phyloP scores from a whole-genome alignment of 2,113 vertebrate species.

The Danio rerio region GRCz12tu NC_133186.1:39242001-39242500 shows the following conservation, averaged over 20 bases:
- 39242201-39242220: constrained; percentile 1
- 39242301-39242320: too few relatives aligned
- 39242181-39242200: background rate
- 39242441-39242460: too few relatives aligned
- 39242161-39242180: too few relatives aligned
- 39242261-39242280: background rate
- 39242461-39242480: too few relatives aligned
- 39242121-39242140: background rate
- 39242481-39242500: too few relatives aligned
- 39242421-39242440: too few relatives aligned
- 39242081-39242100: background rate
- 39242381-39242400: too few relatives aligned
- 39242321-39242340: too few relatives aligned
- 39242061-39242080: constrained; percentile 30
- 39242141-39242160: background rate
- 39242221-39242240: background rate
- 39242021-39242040: background rate
- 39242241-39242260: background rate
- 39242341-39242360: too few relatives aligned
- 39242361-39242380: too few relatives aligned
- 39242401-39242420: too few relatives aligned
- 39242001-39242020: constrained; percentile 91
- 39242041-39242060: constrained; percentile 34
- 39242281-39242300: too few relatives aligned
- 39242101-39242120: background rate